Conservation (phyloP, 2,797 vertebrate species). For the Salmo trutta region DNA sequence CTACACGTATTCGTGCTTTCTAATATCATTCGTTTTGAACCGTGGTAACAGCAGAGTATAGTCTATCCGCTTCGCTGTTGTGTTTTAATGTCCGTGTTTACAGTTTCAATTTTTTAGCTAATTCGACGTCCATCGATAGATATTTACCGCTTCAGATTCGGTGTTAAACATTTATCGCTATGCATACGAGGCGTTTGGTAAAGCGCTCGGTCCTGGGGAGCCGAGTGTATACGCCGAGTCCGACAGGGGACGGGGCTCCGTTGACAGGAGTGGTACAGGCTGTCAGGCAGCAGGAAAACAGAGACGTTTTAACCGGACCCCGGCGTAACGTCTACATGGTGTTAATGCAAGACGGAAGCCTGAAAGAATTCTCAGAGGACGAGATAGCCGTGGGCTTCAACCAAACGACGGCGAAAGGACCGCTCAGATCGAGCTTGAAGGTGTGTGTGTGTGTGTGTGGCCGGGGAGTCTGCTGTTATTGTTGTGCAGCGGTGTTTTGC, state of each 20-base stretch:
- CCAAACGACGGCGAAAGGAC: slow-evolving; percentile 71
- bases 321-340: slow-evolving; percentile 78
- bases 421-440: slow-evolving; percentile 80
- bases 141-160: slow-evolving; percentile 22
- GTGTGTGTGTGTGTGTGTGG: slow-evolving; percentile 59
- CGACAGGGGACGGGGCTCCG: slow-evolving; percentile 76
- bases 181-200: slow-evolving; percentile 90
- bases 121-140: slow-evolving; percentile 52
- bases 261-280: slow-evolving; percentile 80
- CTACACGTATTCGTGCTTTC: slow-evolving; percentile 12
- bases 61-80: slow-evolving; percentile 62
- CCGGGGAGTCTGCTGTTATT: slow-evolving; percentile 53
- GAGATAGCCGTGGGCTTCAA: slow-evolving; percentile 72
- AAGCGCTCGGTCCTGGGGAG: slow-evolving; percentile 90
- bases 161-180: slow-evolving; percentile 50
- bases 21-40: slow-evolving; percentile 2
- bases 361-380: slow-evolving; percentile 76
- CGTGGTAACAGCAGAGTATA: slow-evolving; percentile 45
- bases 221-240: slow-evolving; percentile 82
- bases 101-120: slow-evolving; percentile 55
- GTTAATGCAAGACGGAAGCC: slow-evolving; percentile 80
- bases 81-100: slow-evolving; percentile 63
- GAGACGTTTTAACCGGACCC: slow-evolving; percentile 62
- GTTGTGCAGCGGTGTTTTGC: slow-evolving; percentile 70
- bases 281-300: slow-evolving; percentile 79